These are phyloP conservation scores for Clarias macrocephalus DNA, from an alignment of 2,113 vertebrate species.

Conservation along the genomic window DNA sequence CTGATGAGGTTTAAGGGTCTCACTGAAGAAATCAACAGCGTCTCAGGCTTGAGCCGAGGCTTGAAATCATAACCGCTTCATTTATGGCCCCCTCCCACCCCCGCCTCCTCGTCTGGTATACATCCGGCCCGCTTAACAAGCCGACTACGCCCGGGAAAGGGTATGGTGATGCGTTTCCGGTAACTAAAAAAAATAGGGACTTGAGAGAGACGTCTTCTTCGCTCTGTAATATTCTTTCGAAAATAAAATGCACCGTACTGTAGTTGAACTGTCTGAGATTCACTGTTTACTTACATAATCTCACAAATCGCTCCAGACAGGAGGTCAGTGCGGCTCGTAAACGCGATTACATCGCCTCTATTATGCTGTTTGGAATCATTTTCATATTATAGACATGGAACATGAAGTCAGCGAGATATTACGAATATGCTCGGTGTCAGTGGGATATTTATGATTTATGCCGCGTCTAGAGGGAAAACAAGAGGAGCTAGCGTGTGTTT, in stretches of 20 bases:
- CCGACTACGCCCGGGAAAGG: background rate
- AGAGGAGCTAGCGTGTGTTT: background rate
- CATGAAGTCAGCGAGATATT: slow-evolving; percentile 12
- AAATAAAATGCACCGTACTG: slow-evolving; percentile 3
- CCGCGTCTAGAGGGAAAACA: background rate
- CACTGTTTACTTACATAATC: slow-evolving; percentile 30
- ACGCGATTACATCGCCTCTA: background rate
- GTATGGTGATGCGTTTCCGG: background rate
- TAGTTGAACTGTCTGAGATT: background rate
- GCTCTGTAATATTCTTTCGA: background rate
- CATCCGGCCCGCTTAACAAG: background rate
- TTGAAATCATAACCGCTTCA: background rate
- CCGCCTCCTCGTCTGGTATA: background rate
- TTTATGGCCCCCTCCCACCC: too few species aligned
- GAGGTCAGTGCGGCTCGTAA: slow-evolving; percentile 9
- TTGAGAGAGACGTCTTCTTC: background rate
- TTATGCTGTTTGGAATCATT: slow-evolving; percentile 17
- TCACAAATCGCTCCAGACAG: slow-evolving; percentile 28
- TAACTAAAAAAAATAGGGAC: background rate
- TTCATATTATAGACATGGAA: background rate
- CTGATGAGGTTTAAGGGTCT: slow-evolving; percentile 5
- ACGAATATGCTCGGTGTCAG: background rate
- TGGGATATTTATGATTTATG: slow-evolving; percentile 17
- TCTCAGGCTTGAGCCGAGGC: background rate
- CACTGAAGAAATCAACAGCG: background rate